Evolutionary conservation across 2,797 vertebrate species (phyloP).

Genomic region (Ceryle rudis): DNA sequence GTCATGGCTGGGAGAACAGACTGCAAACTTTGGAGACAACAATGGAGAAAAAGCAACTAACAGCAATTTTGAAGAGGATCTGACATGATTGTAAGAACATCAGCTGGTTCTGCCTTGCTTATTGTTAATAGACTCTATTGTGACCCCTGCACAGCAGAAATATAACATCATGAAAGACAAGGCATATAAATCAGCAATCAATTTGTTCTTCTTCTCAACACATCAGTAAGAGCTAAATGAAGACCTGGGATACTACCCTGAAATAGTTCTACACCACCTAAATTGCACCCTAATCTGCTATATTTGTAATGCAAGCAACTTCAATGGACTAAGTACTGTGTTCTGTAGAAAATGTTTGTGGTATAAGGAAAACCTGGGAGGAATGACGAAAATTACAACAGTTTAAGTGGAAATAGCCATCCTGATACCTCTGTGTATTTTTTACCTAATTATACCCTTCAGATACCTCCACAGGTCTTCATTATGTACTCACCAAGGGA

Average conservation of each 20-base stretch:
- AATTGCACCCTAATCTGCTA: background rate
- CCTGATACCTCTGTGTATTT: background rate
- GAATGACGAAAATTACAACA: background rate
- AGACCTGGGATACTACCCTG: background rate
- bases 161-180: background rate
- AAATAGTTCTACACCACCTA: background rate
- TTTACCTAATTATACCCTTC: background rate
- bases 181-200: constrained; percentile 41
- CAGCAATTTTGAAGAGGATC: background rate
- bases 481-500: background rate
- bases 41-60: background rate
- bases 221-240: background rate
- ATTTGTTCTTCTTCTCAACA: background rate
- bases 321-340: background rate
- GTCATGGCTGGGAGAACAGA: background rate
- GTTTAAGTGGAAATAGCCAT: background rate
- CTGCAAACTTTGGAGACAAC: constrained; percentile 6
- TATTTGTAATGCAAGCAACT: background rate
- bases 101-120: background rate
- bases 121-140: background rate
- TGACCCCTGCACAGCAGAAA: constrained; percentile 14
- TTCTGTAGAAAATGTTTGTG: background rate
- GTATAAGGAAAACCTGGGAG: background rate
- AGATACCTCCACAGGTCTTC: background rate
- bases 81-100: background rate